Evolutionary conservation across 1,140 invertebrate genomes (phyloP).

Genomic region (Thaumetopoea pityocampa): DNA sequence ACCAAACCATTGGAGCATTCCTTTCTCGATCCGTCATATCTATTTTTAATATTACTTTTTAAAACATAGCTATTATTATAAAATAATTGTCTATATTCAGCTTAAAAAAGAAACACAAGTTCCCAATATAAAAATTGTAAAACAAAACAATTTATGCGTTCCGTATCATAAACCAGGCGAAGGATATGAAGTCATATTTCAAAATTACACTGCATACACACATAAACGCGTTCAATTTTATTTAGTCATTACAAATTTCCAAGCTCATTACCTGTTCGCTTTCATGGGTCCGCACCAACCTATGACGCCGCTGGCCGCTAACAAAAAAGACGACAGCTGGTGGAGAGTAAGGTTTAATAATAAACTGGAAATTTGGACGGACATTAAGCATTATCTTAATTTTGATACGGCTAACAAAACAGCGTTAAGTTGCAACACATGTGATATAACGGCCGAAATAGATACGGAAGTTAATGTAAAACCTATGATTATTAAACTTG

Average conservation of each 20-base stretch:
- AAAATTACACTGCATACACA: conserved; percentile 29
- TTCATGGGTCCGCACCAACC: conserved; percentile 40
- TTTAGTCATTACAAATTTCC: conserved; percentile 57
- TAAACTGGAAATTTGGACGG: conserved; percentile 56
- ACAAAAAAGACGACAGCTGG: conserved; percentile 58
- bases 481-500: too few relatives aligned
- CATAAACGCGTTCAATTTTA: conserved; percentile 37
- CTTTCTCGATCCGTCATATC: too few relatives aligned
- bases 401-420: conserved; percentile 66
- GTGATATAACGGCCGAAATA: conserved; percentile 31
- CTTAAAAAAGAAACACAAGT: too few relatives aligned
- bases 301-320: conserved; percentile 46
- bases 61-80: too few relatives aligned
- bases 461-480: too few relatives aligned
- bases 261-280: conserved; percentile 43
- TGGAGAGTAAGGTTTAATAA: conserved; percentile 49
- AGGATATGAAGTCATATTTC: conserved; percentile 43
- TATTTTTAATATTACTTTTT: too few relatives aligned
- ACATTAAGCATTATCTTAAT: conserved; percentile 67
- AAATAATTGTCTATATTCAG: too few relatives aligned
- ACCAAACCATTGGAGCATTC: too few relatives aligned
- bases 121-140: too few relatives aligned
- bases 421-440: conserved; percentile 61
- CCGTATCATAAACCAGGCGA: conserved; percentile 15
- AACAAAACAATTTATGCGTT: too few relatives aligned